phyloP scores from a whole-genome alignment of 2,888 invertebrate species.

The Spisula solida region DNA sequence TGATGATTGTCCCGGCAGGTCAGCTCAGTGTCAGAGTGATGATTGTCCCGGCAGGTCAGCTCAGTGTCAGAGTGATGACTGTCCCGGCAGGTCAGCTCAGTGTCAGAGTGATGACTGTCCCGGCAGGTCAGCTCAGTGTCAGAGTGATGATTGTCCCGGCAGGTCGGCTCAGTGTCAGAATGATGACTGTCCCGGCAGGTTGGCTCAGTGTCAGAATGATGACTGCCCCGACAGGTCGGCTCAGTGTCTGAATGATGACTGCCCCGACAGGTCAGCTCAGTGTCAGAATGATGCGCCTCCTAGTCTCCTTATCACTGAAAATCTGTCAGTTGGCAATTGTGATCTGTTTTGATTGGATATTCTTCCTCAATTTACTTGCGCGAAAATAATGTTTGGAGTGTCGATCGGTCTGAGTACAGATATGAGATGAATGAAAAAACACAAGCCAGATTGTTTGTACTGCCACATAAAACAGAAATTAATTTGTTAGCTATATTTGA shows the following conservation, averaged over 20 bases:
- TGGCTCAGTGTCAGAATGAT: slow-evolving; percentile 35
- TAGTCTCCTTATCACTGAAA: background rate
- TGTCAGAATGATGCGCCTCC: background rate
- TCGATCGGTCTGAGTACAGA: too few species aligned
- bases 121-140: slow-evolving; percentile 36
- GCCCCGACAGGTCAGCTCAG: slow-evolving; percentile 28
- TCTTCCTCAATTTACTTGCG: too few species aligned
- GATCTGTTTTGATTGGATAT: too few species aligned
- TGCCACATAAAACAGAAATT: background rate
- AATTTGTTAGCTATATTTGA: background rate
- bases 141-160: background rate
- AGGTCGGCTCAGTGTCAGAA: slow-evolving; percentile 34
- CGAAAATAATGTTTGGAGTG: too few species aligned
- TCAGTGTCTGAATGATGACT: slow-evolving; percentile 34
- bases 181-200: background rate
- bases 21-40: slow-evolving; percentile 32
- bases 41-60: background rate
- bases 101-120: background rate
- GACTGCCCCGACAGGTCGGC: background rate
- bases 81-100: slow-evolving; percentile 42
- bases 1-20: background rate
- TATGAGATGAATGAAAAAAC: background rate
- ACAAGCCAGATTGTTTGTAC: background rate
- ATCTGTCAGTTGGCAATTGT: background rate
- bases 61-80: slow-evolving; percentile 38